Percentiles rank a stretch among this genome's conserved stretches.
phyloP scores from a whole-genome alignment of 2,888 invertebrate species.

The Macroteleia sp. region DNA sequence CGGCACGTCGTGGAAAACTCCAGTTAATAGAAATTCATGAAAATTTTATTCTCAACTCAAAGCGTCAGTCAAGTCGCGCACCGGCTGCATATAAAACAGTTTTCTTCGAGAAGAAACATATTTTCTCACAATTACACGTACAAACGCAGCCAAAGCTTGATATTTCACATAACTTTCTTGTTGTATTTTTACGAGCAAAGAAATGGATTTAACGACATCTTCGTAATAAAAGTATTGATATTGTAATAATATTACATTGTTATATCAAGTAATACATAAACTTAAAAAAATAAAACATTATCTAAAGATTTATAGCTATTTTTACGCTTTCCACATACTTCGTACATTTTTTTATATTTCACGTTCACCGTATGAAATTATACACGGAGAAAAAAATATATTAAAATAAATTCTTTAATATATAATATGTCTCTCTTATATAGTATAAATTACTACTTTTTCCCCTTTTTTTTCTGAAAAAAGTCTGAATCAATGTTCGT shows the following conservation, averaged over 20 bases:
- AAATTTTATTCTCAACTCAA: constrained; percentile 83
- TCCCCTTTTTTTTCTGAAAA: too few relatives aligned
- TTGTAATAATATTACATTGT: constrained; percentile 8
- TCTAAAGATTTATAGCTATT: too few relatives aligned
- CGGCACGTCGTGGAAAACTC: constrained; percentile 76
- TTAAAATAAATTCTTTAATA: too few relatives aligned
- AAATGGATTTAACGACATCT: constrained; percentile 24
- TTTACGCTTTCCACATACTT: too few relatives aligned
- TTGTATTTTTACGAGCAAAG: constrained; percentile 24
- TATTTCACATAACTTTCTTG: constrained; percentile 9
- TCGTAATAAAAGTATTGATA: constrained; percentile 25
- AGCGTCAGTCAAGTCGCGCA: constrained; percentile 82
- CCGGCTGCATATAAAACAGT: constrained; percentile 82
- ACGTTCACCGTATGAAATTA: too few relatives aligned
- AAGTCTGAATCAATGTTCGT: too few relatives aligned
- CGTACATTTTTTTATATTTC: too few relatives aligned
- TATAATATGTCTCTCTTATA: too few relatives aligned
- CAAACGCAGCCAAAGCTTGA: constrained; percentile 19
- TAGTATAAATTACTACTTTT: too few relatives aligned
- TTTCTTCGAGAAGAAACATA: constrained; percentile 49
- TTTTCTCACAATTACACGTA: constrained; percentile 51
- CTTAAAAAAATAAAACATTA: background rate
- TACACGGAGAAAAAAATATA: too few relatives aligned
- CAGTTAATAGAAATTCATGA: constrained; percentile 84
- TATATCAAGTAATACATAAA: background rate